These are phyloP conservation scores for Isichthys henryi DNA, from an alignment of 2,113 vertebrate species.

Conservation along the genomic window DNA sequence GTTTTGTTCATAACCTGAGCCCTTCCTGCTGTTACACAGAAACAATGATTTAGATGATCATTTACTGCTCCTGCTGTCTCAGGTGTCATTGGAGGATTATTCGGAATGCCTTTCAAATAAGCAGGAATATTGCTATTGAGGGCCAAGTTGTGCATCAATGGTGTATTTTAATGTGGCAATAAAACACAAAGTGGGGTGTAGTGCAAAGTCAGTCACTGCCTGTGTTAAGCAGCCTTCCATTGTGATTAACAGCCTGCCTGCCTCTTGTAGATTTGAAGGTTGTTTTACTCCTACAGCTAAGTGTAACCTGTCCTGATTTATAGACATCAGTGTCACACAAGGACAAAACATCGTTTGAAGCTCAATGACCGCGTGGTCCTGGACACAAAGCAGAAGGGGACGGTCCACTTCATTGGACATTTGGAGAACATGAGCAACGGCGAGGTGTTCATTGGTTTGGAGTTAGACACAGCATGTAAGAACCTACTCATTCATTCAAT, in stretches of 20 bases:
- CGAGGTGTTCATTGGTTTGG: constrained; percentile 8
- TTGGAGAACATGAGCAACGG: background rate
- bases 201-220: background rate
- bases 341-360: constrained; percentile 11
- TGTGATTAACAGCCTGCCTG: background rate
- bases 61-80: background rate
- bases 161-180: background rate
- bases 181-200: background rate
- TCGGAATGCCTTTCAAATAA: background rate
- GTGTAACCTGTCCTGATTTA: background rate
- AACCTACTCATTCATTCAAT: background rate
- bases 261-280: background rate
- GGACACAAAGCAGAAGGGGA: constrained; percentile 7
- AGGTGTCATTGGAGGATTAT: background rate
- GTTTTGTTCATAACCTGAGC: background rate
- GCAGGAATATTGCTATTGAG: background rate
- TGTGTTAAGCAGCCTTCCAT: background rate
- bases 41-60: background rate
- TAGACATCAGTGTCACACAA: background rate
- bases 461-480: constrained; percentile 16
- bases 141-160: background rate
- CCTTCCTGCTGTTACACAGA: background rate
- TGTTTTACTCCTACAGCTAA: background rate
- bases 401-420: background rate
- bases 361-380: constrained; percentile 6